Evolutionary conservation across 2,113 vertebrate genomes (phyloP), one percentile per base, ranked within the genome.

Genomic region (Malurus elegans): DNA sequence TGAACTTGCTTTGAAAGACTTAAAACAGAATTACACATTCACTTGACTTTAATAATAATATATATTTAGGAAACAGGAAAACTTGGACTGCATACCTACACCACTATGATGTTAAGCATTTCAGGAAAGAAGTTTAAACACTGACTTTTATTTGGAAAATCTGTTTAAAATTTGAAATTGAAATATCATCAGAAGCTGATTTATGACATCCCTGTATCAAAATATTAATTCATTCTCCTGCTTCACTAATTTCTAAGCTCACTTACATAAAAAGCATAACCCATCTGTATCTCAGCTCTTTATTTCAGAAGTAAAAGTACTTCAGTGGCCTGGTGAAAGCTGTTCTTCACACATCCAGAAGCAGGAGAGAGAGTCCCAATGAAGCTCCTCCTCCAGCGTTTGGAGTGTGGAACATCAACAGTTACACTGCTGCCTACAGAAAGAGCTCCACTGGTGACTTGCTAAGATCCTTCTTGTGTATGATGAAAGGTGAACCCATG

Each of bases 361-460:
- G 51, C 32, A 67, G 81, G 72, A 81, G 11, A 53, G 31, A 81
- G 53, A 54, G 65, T 25, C 20, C 20, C 25, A 45, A 1, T 3
- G 36, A 76, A 36, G 5, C 6, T 32, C 38, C 24, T 10, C 18
- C 5, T 0, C 18, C 4, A 0, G 32, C 15, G n/a, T 38, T 1
- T 0, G 1, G 83, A 86, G 56, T 16, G 32, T 2, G 1, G 31
- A 34, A 16, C 11, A 10, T 5, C 4, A 3, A 8, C 0, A 80
- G 17, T 17, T 28, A 24, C n/a, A 28, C 11, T 0, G 0, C 4
- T 0, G 0, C 16, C 69, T 70, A 29, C 56, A 61, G 47, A 47
- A 87, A 29, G 44, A 42, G 58, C 32, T 65, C 31, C 29, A 7
- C 14, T 40, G 32, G 2, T 48, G 31, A 36, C 53, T 25, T 36